phyloP scores from a whole-genome alignment of 2,113 vertebrate genomes.

The Ageneiosus marmoratus region DNA sequence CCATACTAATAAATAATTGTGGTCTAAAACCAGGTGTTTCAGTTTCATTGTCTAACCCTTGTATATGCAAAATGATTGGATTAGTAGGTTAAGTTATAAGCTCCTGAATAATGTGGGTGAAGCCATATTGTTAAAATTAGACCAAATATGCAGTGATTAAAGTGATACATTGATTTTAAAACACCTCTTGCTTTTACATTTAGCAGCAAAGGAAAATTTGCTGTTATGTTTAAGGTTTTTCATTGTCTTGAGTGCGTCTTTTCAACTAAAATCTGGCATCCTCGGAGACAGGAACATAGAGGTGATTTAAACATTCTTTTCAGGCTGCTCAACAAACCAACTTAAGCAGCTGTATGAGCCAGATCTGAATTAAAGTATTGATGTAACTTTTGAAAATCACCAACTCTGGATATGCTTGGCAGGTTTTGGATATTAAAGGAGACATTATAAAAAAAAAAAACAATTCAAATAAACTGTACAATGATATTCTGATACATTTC shows the following conservation, averaged over 20 bases:
- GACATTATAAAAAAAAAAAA: neutral
- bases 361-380: neutral
- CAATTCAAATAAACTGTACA: too few relatives aligned
- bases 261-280: neutral
- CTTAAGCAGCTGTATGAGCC: neutral
- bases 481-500: too few relatives aligned
- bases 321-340: neutral
- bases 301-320: neutral
- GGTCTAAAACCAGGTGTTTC: too few relatives aligned
- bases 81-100: neutral
- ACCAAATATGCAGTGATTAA: neutral
- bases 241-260: too few relatives aligned
- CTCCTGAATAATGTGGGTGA: neutral
- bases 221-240: too few relatives aligned
- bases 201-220: too few relatives aligned
- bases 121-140: neutral
- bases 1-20: too few relatives aligned
- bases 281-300: neutral
- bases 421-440: neutral
- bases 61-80: neutral
- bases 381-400: neutral
- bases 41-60: too few relatives aligned
- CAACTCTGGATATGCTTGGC: neutral
- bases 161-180: too few relatives aligned
- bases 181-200: neutral